These are phyloP conservation scores for Aplocera efformata DNA, from an alignment of 2,888 invertebrate species.

Conservation along the genomic window DNA sequence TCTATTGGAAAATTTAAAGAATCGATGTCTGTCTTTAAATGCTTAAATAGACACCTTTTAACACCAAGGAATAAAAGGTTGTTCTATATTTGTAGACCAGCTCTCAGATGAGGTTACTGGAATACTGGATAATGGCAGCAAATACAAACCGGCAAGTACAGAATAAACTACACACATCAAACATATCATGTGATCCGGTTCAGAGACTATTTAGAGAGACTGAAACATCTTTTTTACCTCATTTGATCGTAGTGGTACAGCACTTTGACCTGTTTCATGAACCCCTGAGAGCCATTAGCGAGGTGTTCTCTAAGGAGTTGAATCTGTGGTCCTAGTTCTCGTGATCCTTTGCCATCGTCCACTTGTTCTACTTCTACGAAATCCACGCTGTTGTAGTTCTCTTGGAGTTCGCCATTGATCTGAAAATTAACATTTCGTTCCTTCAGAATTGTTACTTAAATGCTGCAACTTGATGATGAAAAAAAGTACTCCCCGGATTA, in stretches of 20 bases:
- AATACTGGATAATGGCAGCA: too few relatives aligned
- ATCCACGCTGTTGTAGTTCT: conserved; percentile 98
- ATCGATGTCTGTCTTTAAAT: too few relatives aligned
- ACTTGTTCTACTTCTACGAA: conserved; percentile 96
- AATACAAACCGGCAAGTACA: too few relatives aligned
- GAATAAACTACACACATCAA: too few relatives aligned
- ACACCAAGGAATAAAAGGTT: too few relatives aligned
- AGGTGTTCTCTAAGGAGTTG: conserved; percentile 83
- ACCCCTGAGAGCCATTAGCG: conserved; percentile 85
- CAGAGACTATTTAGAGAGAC: neutral
- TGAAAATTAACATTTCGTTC: conserved; percentile 35
- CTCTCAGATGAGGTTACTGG: too few relatives aligned
- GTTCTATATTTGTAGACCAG: too few relatives aligned
- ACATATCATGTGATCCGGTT: neutral
- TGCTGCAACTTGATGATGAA: too few relatives aligned
- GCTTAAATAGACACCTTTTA: too few relatives aligned
- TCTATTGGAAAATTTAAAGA: too few relatives aligned
- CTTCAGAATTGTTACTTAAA: neutral
- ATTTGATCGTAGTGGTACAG: conserved; percentile 92
- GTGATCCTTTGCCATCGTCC: conserved; percentile 83
- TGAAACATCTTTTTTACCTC: conserved; percentile 82
- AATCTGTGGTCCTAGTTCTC: conserved; percentile 82
- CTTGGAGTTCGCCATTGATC: conserved; percentile 85
- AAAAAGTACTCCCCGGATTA: too few relatives aligned
- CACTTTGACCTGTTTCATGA: conserved; percentile 83